These are phyloP conservation scores for Pycnonotus jocosus DNA, from an alignment of 2,113 vertebrate genomes.

Conservation along the genomic window DNA sequence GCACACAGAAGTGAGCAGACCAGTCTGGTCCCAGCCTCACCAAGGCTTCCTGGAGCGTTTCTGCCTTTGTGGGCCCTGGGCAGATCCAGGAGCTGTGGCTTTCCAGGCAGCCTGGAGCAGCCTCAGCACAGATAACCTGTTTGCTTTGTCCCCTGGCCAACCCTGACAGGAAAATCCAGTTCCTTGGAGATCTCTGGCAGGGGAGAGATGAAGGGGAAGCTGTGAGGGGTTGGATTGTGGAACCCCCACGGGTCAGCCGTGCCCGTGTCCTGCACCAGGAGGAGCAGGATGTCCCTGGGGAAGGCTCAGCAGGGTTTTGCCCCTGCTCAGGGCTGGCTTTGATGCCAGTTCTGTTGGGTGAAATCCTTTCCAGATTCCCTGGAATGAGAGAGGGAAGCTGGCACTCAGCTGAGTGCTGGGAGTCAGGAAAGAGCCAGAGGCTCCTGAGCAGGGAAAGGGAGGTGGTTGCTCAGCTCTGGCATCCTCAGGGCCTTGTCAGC, in stretches of 20 bases:
- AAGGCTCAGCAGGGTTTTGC: background rate
- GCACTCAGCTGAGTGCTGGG: background rate
- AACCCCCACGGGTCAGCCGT: background rate
- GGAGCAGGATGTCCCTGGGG: background rate
- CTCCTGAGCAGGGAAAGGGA: background rate
- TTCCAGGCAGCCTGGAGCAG: background rate
- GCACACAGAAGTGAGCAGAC: background rate
- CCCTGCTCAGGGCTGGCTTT: background rate
- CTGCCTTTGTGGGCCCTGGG: background rate
- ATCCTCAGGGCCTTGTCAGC: background rate
- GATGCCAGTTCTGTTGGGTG: background rate
- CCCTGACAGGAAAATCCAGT: slow-evolving; percentile 41
- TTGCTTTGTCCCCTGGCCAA: slow-evolving; percentile 51
- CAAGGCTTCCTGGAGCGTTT: fast-evolving
- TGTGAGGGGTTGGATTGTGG: background rate
- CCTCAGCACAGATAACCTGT: background rate
- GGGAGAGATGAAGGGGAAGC: background rate
- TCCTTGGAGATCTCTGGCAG: background rate
- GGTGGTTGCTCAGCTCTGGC: background rate
- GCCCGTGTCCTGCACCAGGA: fast-evolving
- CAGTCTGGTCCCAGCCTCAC: background rate
- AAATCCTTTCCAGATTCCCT: background rate
- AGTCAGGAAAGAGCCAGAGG: background rate
- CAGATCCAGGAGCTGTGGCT: background rate
- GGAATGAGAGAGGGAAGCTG: background rate